Evolutionary conservation across 2,797 vertebrate genomes (phyloP).

Genomic region (Lepus townsendii): DNA sequence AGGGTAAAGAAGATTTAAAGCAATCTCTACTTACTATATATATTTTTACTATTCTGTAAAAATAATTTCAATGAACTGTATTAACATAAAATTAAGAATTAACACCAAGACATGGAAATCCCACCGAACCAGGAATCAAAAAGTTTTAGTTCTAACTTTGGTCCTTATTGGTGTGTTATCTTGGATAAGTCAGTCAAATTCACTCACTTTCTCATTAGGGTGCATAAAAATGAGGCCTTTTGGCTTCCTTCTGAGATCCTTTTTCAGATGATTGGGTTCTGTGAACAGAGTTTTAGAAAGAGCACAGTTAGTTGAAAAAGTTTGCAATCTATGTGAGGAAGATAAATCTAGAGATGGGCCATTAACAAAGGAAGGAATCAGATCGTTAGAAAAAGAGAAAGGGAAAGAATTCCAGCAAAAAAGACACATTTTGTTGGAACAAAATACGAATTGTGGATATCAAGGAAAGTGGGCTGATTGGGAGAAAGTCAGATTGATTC

Average conservation of each 20-base stretch:
- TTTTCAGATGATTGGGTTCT: neutral
- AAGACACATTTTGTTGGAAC: neutral
- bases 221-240: neutral
- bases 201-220: neutral
- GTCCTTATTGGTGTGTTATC: neutral
- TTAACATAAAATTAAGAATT: neutral
- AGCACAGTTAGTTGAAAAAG: neutral
- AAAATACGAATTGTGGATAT: neutral
- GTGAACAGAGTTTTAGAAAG: neutral
- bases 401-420: neutral
- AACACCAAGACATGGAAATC: neutral
- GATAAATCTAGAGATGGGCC: neutral
- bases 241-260: neutral
- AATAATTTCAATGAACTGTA: neutral
- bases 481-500: neutral
- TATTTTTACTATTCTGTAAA: neutral
- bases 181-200: neutral
- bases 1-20: neutral
- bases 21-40: neutral
- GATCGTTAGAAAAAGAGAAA: neutral
- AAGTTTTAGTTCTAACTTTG: neutral
- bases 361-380: neutral
- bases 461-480: neutral
- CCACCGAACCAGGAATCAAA: neutral
- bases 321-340: neutral